A percentile compares a stretch with the other conserved stretches of the same genome.
Conservation (phyloP, 2,888 invertebrate species). For the Drosophila yooni region DNA sequence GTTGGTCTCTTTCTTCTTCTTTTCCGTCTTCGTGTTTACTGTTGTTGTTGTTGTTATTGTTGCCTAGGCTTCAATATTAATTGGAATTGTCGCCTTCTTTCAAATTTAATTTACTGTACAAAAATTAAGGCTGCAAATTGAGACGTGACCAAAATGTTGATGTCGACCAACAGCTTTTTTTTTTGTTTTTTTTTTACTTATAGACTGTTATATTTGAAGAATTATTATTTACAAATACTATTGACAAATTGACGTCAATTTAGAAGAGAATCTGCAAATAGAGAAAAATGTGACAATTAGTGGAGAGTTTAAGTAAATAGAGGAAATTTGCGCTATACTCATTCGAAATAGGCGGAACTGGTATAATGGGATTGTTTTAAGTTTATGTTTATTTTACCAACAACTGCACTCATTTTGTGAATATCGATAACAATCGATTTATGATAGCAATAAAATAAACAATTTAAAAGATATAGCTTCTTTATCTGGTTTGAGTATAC, state of each 20-base stretch:
- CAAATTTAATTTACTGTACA: constrained; percentile 54
- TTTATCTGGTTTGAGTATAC: neutral
- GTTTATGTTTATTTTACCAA: neutral
- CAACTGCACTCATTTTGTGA: neutral
- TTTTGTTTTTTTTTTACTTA: constrained; percentile 6
- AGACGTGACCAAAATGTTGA: constrained; percentile 44
- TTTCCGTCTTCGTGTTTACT: constrained; percentile 12
- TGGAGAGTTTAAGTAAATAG: neutral
- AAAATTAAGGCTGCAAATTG: constrained; percentile 33
- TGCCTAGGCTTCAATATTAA: constrained; percentile 13
- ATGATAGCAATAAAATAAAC: neutral
- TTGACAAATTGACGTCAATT: constrained; percentile 61
- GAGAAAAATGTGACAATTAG: constrained; percentile 36
- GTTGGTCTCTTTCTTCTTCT: constrained; percentile 30
- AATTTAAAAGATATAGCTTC: neutral
- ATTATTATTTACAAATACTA: constrained; percentile 42
- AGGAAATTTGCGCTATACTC: neutral
- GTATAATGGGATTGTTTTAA: no score
- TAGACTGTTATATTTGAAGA: constrained; percentile 22
- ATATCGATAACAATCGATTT: neutral
- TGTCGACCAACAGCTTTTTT: constrained; percentile 13
- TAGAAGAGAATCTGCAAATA: constrained; percentile 74
- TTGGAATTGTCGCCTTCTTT: constrained; percentile 29
- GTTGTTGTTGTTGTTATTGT: constrained; percentile 14
- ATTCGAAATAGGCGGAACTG: neutral